A percentile compares a stretch with the other conserved stretches of the same genome.
phyloP scores from a whole-genome alignment of 2,888 invertebrate species.

The Iselma pallidipennis region DNA sequence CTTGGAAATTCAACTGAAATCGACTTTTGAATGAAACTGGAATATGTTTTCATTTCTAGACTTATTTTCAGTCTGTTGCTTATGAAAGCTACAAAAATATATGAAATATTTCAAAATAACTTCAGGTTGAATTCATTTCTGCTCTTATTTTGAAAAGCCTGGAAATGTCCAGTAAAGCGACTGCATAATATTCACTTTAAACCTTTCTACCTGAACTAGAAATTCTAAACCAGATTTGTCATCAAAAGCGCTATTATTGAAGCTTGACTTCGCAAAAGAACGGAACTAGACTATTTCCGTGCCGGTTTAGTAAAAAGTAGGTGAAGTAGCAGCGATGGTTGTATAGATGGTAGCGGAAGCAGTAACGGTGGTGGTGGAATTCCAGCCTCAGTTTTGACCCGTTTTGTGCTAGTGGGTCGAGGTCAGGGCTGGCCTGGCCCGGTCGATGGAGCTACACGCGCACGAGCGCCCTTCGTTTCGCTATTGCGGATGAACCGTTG shows the following conservation, averaged over 20 bases:
- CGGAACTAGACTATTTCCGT: background rate
- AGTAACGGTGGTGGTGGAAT: slow-evolving; percentile 24
- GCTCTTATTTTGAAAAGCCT: no score
- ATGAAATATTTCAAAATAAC: background rate
- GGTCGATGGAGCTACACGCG: slow-evolving; percentile 50
- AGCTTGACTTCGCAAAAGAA: background rate
- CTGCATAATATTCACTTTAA: no score
- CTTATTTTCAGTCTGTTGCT: background rate
- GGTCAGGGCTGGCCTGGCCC: slow-evolving; percentile 52
- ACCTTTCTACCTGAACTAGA: no score
- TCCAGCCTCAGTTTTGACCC: slow-evolving; percentile 41
- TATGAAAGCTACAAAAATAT: background rate
- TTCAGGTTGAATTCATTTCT: no score
- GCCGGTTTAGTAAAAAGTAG: background rate
- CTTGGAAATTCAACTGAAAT: background rate
- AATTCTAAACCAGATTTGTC: no score
- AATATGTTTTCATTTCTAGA: background rate
- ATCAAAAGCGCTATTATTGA: no score
- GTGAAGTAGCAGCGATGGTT: background rate
- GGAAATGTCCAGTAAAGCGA: no score
- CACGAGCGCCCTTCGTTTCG: slow-evolving; percentile 29
- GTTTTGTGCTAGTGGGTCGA: slow-evolving; percentile 49
- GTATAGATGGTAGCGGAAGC: slow-evolving; percentile 12
- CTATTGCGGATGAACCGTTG: slow-evolving; percentile 26
- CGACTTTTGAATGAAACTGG: background rate